Evolutionary conservation across 2,113 vertebrate species (phyloP).

Genomic region (Motacilla tschutschensis): DNA sequence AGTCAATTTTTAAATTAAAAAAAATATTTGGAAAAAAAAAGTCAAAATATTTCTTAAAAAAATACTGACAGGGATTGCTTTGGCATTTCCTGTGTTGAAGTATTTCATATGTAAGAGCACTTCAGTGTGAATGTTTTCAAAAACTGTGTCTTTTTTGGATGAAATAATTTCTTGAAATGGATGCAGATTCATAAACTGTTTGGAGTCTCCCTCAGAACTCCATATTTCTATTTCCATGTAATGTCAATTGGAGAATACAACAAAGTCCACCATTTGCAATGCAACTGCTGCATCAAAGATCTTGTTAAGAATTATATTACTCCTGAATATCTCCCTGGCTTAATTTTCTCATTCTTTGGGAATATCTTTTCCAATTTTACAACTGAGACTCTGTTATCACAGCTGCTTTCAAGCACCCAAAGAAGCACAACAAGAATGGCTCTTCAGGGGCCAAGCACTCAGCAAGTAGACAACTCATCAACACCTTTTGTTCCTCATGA

Average conservation of each 20-base stretch:
- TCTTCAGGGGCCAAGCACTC: not conserved
- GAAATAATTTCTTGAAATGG: not conserved
- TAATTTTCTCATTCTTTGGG: not conserved
- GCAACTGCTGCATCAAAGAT: not conserved
- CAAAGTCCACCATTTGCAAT: not conserved
- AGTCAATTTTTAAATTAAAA: not conserved
- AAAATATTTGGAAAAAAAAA: slow-evolving; percentile 9
- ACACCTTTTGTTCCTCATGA: not conserved
- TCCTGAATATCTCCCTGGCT: not conserved
- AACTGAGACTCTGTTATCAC: not conserved
- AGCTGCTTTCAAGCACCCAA: not conserved
- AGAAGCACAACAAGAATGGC: not conserved
- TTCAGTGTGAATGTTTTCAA: not conserved
- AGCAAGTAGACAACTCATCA: not conserved
- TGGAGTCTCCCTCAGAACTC: not conserved
- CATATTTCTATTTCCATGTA: not conserved
- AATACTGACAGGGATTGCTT: not conserved
- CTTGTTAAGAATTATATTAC: not conserved
- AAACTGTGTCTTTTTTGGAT: not conserved
- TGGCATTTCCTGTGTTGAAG: slow-evolving; percentile 25
- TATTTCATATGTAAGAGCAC: not conserved
- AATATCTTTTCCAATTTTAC: not conserved
- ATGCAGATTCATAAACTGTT: not conserved
- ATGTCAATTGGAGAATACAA: too few relatives aligned
- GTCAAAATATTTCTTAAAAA: slow-evolving; percentile 23